Percentiles rank a stretch among this genome's conserved stretches.
Conservation (phyloP, 2,888 invertebrate genomes). For the Eristalinus aeneus region DNA sequence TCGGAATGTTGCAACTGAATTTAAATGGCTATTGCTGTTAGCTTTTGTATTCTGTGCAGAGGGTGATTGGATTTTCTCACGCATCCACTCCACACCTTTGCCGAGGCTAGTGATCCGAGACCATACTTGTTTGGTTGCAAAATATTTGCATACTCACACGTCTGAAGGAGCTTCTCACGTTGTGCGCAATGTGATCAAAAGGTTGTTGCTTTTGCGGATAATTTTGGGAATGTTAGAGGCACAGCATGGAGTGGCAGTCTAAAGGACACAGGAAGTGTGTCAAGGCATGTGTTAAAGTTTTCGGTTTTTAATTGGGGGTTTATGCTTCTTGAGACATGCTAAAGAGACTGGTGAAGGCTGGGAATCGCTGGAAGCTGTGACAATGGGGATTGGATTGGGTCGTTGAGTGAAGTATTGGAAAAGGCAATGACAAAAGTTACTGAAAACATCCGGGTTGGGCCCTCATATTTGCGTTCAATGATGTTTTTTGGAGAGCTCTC, state of each 20-base stretch:
- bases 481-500: too few species aligned
- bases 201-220: neutral
- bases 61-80: neutral
- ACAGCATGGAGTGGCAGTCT: neutral
- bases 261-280: neutral
- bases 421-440: too few species aligned
- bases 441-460: too few species aligned
- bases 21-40: neutral
- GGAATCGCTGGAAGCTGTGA: neutral
- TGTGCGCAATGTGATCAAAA: constrained; percentile 3
- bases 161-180: constrained; percentile 1
- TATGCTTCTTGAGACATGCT: neutral
- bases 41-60: neutral
- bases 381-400: neutral
- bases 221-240: neutral
- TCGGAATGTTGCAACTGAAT: neutral
- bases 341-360: neutral
- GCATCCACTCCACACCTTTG: constrained; percentile 15
- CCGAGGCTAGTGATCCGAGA: constrained; percentile 5
- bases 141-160: constrained; percentile 4
- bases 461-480: too few species aligned
- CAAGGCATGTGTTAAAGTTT: neutral
- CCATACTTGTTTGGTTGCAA: neutral
- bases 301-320: neutral
- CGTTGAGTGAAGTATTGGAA: too few species aligned